Base-by-base conservation (phyloP, 2,113 vertebrate species). In the Lophius piscatorius region DNA sequence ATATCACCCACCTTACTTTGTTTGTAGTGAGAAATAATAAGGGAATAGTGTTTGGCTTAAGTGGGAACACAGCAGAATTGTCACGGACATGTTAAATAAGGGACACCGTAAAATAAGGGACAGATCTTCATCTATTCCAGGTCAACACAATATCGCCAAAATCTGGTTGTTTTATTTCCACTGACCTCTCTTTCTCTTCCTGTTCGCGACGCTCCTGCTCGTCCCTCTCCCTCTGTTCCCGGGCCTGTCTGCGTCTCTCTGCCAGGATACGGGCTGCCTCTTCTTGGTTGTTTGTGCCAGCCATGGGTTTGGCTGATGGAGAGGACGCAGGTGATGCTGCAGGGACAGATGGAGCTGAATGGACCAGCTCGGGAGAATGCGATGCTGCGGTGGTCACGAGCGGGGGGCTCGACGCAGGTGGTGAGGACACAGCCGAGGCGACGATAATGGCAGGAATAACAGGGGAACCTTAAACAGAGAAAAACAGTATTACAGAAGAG, bases 171-270 rank as follows among this genome's bases (percentile, higher is more conserved):
- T 18, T 18, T 42, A 52, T 64, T n/a, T n/a, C 14, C n/a, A 72
- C 92, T 88, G 64, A 96, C 96, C 93, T 94, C 69, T 95, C 93
- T 65, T 71, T 92, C 78, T 96, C 94, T 26, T 94, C 95, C 85
- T 93, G 93, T 58, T 95, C 91, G 4, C 76, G 89, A 9, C 92
- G 91, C 71, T 97, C 95, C 74, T 93, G 91, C 61, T 98, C 95
- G 34, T 98, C 96, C 0, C 91, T 82, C 75, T 98, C 96, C 28
- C 95, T 90, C 87, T 97, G 96, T 83, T 98, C 95, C 0, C 97
- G 88, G 0, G 97, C 97, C 73, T 96, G 94, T 5, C 95, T 88
- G 8, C 97, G 92, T 55, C 94, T 98, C 90, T 96, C 97, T 0
- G 97, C 84, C 86, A 99, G 78, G 63, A 96, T 92, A 42, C 96